phyloP scores from a whole-genome alignment of 2,888 invertebrate genomes.

The Notodonta dromedarius region DNA sequence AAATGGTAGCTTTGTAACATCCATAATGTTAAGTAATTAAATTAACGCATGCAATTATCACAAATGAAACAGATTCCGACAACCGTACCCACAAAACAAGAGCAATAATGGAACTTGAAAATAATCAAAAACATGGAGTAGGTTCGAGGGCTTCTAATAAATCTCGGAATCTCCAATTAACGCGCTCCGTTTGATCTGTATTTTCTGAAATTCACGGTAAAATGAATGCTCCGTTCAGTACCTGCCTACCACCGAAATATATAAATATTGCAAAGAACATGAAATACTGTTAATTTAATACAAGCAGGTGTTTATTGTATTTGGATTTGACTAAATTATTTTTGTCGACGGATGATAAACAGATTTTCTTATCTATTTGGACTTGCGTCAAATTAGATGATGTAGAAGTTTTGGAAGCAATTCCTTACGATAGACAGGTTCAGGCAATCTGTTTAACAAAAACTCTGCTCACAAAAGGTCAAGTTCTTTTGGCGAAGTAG shows the following conservation, averaged over 20 bases:
- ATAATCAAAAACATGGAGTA: too few relatives aligned
- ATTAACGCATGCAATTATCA: background rate
- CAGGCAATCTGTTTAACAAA: background rate
- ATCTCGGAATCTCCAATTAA: slow-evolving; percentile 1
- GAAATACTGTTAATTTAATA: background rate
- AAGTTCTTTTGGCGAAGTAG: background rate
- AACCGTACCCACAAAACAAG: too few relatives aligned
- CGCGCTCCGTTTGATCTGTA: too few relatives aligned
- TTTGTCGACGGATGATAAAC: too few relatives aligned
- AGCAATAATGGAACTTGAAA: too few relatives aligned
- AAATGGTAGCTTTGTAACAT: too few relatives aligned
- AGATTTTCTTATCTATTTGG: background rate
- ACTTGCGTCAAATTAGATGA: slow-evolving; percentile 3
- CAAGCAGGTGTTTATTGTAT: background rate
- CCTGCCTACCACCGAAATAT: too few relatives aligned
- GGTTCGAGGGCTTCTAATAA: too few relatives aligned
- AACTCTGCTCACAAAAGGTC: background rate
- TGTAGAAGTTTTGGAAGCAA: background rate
- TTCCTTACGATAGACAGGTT: background rate
- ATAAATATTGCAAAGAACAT: too few relatives aligned
- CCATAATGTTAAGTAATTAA: background rate
- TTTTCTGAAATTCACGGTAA: too few relatives aligned
- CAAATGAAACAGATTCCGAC: background rate
- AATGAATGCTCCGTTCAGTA: too few relatives aligned
- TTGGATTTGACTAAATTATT: background rate